Evolutionary conservation across 2,113 vertebrate genomes (phyloP).

Genomic region (Callospermophilus lateralis): DNA sequence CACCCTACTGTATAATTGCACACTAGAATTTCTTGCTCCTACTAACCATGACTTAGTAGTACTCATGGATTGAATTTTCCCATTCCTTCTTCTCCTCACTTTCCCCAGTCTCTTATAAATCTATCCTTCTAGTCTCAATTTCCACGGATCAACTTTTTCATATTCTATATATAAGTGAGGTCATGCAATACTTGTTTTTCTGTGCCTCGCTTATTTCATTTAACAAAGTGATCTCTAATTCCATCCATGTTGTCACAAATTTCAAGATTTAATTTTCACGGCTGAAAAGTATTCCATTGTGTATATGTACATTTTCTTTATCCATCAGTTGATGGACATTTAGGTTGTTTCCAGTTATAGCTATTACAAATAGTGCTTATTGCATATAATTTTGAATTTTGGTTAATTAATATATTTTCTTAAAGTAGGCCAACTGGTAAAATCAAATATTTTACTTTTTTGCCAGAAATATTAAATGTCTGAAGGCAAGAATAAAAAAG

Average conservation of each 20-base stretch:
- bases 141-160: neutral
- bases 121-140: neutral
- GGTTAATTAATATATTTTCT: slow-evolving; percentile 18
- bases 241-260: neutral
- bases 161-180: neutral
- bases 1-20: neutral
- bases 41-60: too few relatives aligned
- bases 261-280: neutral
- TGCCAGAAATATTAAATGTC: slow-evolving; percentile 28
- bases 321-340: neutral
- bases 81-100: too few relatives aligned
- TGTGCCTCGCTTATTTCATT: neutral
- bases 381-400: slow-evolving; percentile 5
- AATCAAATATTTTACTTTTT: slow-evolving; percentile 43
- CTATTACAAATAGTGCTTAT: neutral
- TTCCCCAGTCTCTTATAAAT: neutral
- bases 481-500: neutral
- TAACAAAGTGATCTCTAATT: neutral
- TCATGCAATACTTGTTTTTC: neutral
- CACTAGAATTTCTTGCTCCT: neutral
- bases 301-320: neutral
- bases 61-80: neutral
- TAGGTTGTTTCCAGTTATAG: neutral
- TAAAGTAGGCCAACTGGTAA: neutral
- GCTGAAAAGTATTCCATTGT: neutral